Evolutionary conservation across 2,888 invertebrate genomes (phyloP), one percentile per base, ranked within the genome.

Genomic region (Diarsia rubi): DNA sequence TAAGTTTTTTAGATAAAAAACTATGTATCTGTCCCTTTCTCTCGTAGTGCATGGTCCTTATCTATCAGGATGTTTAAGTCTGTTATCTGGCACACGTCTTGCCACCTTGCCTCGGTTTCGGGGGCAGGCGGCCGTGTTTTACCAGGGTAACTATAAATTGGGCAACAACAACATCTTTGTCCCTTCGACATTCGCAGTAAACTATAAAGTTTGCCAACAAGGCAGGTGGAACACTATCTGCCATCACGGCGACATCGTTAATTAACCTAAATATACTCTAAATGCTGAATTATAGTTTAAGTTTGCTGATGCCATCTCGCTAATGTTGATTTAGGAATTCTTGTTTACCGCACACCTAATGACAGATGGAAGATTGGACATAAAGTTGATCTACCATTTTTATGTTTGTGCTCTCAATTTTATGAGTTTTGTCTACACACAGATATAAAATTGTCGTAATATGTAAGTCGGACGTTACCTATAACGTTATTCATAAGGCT

Each of bases 81-180:
- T 92, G 93, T 95, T 96, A 96, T 96, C 96, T 93, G 91, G 95
- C 95, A 94, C 96, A 94, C 95, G 95, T 94, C 92, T 92, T 86
- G 86, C 92, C 95, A 95, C 96, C 96, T 95, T 95, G 95, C 93
- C 87, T 85, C 83, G 79, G 85, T 86, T 88, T 88, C 92, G 89
- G 92, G 88, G 91, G 92, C 91, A 89, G 86, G 82, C 90, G 89
- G 91, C 88, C 83, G 79, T 90, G 91, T 93, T 93, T 90, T 89
- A 91, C 89, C 90, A 88, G 84, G 88, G 88, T 90, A 91, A 92
- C 93, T 92, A 94, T 95, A 94, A 94, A 94, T 94, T 94, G 93
- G 91, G 88, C 86, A 91, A 93, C 93, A 94, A 92, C 90, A 87
- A 93, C 91, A 91, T 91, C 93, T 91, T 92, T 95, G 94, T 94